Percentiles rank a stretch among this genome's conserved stretches.
These are phyloP conservation scores for Pogona vitticeps DNA, from an alignment of 2,113 vertebrate genomes.

Conservation along the genomic window DNA sequence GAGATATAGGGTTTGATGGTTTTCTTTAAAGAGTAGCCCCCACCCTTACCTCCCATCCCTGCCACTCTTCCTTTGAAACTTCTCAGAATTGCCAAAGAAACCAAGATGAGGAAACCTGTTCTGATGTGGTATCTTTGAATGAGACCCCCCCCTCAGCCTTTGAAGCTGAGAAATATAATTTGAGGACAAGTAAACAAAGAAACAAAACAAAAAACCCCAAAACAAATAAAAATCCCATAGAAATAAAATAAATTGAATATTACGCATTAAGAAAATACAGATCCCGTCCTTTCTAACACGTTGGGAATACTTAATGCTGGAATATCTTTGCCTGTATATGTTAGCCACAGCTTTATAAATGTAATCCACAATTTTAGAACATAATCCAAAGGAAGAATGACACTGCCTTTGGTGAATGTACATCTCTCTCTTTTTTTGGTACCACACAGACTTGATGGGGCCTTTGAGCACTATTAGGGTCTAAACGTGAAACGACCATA, in stretches of 20 bases:
- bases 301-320: background rate
- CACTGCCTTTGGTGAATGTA: rapidly evolving
- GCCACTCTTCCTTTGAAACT: background rate
- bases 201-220: too few species aligned
- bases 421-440: background rate
- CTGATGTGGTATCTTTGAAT: background rate
- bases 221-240: too few species aligned
- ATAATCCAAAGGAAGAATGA: rapidly evolving
- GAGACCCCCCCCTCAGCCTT: background rate
- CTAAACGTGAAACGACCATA: slow-evolving; percentile 31
- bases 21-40: background rate
- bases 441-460: background rate
- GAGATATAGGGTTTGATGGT: background rate
- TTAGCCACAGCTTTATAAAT: background rate
- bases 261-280: background rate
- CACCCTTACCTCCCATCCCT: background rate
- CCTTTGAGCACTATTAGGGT: rapidly evolving
- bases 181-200: background rate
- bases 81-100: background rate
- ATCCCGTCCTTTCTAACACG: background rate
- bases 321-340: background rate
- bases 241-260: too few species aligned
- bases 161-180: background rate
- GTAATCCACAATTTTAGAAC: rapidly evolving
- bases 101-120: background rate